phyloP scores from a whole-genome alignment of 2,113 vertebrate species.

The Camelus dromedarius region DNA sequence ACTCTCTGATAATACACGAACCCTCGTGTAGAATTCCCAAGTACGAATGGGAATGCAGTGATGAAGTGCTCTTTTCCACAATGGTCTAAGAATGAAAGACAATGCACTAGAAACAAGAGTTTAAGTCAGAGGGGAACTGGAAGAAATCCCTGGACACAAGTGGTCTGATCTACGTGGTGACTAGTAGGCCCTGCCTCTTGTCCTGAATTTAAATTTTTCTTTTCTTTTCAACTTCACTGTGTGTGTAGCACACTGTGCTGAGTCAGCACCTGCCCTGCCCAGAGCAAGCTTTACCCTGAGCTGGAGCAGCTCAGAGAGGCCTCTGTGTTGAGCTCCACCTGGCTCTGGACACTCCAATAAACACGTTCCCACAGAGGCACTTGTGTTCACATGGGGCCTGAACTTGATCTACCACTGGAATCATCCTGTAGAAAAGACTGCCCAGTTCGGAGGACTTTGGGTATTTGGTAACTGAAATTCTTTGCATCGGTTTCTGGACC shows the following conservation, averaged over 20 bases:
- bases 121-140: background rate
- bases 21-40: background rate
- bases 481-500: background rate
- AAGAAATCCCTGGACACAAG: background rate
- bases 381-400: background rate
- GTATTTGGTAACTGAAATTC: background rate
- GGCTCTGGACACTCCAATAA: no score
- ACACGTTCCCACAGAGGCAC: rapidly evolving
- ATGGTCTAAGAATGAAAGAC: background rate
- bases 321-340: background rate
- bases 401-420: background rate
- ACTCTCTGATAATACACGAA: background rate
- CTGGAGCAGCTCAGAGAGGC: background rate
- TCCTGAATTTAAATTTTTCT: background rate
- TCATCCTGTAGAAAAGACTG: background rate
- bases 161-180: background rate
- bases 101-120: background rate
- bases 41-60: background rate
- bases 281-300: background rate
- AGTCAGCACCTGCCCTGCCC: background rate
- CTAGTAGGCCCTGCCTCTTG: background rate
- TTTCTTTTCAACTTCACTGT: background rate
- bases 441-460: rapidly evolving
- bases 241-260: no score
- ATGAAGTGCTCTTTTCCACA: background rate